Conservation (phyloP, 92 coral and sea anemone species). For the Porites divaricata region DNA sequence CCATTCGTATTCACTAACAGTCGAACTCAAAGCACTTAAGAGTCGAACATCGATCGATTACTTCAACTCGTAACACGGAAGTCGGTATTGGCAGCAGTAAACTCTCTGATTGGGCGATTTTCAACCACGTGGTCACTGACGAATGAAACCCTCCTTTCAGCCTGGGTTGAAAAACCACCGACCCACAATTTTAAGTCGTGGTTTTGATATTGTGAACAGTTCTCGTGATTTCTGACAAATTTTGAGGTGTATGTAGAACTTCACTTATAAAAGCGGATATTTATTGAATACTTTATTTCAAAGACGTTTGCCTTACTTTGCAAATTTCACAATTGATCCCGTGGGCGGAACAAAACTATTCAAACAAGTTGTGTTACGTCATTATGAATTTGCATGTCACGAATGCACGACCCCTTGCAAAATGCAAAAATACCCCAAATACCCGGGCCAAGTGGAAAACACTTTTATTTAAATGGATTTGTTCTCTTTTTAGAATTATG, state of each 20-base stretch:
- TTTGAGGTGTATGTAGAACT: not conserved
- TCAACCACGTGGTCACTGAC: conserved; percentile 13
- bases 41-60: not conserved
- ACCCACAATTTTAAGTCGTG: too few relatives aligned
- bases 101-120: conserved; percentile 24
- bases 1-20: not conserved
- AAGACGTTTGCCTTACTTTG: not conserved
- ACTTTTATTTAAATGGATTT: too few relatives aligned
- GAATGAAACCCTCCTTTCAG: not conserved
- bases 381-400: not conserved
- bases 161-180: not conserved
- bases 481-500: too few relatives aligned
- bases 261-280: not conserved
- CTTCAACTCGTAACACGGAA: conserved; percentile 33
- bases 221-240: not conserved
- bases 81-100: conserved; percentile 15
- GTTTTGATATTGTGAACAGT: too few relatives aligned
- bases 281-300: not conserved
- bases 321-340: conserved; percentile 9
- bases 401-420: not conserved
- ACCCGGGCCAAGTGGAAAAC: not conserved
- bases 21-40: not conserved
- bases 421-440: not conserved
- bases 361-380: conserved; percentile 3
- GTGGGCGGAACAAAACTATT: conserved; percentile 7